phyloP scores from a whole-genome alignment of 1,140 invertebrate genomes.

The Anoplophora glabripennis region DNA sequence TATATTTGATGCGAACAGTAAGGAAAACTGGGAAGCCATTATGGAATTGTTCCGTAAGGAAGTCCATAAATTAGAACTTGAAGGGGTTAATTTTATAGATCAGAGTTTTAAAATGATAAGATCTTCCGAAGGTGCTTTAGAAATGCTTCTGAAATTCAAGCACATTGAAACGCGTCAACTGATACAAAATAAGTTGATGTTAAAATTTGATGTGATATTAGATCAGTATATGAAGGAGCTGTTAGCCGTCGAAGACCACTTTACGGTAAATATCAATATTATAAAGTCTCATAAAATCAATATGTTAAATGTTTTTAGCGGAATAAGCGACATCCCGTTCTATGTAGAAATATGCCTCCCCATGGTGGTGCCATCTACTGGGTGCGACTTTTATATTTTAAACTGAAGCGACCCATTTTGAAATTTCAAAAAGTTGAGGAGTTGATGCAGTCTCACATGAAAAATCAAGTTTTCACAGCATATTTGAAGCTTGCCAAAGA shows the following conservation, averaged over 20 bases:
- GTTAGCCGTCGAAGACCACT: conserved; percentile 62
- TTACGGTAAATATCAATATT: conserved; percentile 54
- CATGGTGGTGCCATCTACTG: conserved; percentile 80
- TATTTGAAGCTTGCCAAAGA: conserved; percentile 71
- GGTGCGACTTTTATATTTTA: conserved; percentile 72
- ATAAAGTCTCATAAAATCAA: neutral
- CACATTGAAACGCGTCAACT: conserved; percentile 70
- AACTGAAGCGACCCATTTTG: conserved; percentile 73
- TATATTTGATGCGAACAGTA: conserved; percentile 71
- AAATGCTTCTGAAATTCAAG: conserved; percentile 77
- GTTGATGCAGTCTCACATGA: conserved; percentile 70
- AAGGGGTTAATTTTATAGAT: conserved; percentile 81
- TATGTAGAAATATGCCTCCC: conserved; percentile 73
- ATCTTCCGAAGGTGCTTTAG: conserved; percentile 75
- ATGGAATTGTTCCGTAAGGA: conserved; percentile 73
- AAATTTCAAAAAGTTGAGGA: conserved; percentile 73
- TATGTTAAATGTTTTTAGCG: conserved; percentile 53
- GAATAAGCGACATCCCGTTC: conserved; percentile 67
- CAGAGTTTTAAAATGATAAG: conserved; percentile 77
- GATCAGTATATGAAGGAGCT: conserved; percentile 82
- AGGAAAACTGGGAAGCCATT: conserved; percentile 79
- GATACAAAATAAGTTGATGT: conserved; percentile 68
- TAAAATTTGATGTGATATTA: conserved; percentile 83
- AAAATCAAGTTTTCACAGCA: conserved; percentile 68
- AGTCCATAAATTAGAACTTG: conserved; percentile 71